These are phyloP conservation scores for Metacarcinus magister DNA, from an alignment of 2,888 invertebrate genomes.

Conservation along the genomic window DNA sequence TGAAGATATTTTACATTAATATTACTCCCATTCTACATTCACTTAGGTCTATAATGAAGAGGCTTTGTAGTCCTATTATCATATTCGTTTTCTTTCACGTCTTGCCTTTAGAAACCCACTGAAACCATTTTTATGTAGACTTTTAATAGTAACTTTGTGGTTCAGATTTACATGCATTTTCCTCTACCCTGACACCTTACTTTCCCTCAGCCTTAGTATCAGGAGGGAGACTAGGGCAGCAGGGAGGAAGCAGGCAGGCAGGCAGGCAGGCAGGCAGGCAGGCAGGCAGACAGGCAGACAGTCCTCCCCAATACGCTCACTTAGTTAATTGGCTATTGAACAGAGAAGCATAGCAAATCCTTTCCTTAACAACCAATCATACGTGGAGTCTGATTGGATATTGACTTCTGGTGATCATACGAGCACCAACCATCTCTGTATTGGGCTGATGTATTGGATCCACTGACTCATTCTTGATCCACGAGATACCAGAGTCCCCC, in stretches of 20 bases:
- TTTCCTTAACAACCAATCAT: constrained; percentile 41
- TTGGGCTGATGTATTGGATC: background rate
- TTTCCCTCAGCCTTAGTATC: background rate
- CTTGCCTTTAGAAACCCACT: background rate
- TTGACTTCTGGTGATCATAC: constrained; percentile 8
- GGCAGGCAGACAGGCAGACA: background rate
- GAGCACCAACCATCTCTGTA: background rate
- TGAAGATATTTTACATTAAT: too few species aligned
- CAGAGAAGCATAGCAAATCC: constrained; percentile 48
- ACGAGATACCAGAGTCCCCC: background rate
- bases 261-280: background rate
- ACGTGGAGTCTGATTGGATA: constrained; percentile 31
- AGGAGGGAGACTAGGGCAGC: background rate
- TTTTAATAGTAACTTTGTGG: too few species aligned
- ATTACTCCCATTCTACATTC: too few species aligned
- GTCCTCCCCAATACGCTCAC: background rate
- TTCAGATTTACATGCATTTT: background rate
- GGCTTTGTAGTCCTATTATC: background rate
- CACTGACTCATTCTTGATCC: constrained; percentile 27
- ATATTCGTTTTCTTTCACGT: background rate
- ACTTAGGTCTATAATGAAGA: too few species aligned
- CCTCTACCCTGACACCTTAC: background rate
- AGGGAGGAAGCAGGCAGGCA: background rate
- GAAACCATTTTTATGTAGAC: too few species aligned
- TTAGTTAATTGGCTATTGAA: constrained; percentile 41